Percentiles rank a stretch among this genome's conserved stretches.
Conservation (phyloP, 2,113 vertebrate species). For the human region DNA sequence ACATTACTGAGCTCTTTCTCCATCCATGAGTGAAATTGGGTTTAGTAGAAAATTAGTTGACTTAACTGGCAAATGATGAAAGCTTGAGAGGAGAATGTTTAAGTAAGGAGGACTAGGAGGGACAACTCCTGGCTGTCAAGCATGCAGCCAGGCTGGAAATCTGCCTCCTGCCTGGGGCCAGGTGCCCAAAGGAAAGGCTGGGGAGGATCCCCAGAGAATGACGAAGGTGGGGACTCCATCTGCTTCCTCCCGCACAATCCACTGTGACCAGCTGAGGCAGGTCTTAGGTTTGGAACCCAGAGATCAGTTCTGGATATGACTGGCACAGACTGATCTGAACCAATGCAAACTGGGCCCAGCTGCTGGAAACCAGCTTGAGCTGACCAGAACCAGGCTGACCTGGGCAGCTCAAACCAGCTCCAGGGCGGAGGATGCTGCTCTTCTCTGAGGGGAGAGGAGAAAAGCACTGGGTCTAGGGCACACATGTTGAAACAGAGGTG, state of each 20-base stretch:
- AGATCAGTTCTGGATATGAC: neutral
- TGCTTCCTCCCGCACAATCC: neutral
- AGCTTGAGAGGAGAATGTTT: constrained; percentile 77
- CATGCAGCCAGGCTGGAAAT: neutral
- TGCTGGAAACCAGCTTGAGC: neutral
- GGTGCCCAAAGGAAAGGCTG: neutral
- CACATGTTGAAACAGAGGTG: neutral
- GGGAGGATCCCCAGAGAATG: neutral
- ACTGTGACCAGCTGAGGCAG: neutral
- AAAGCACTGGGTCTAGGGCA: neutral
- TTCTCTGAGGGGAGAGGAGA: neutral
- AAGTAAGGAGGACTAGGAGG: constrained; percentile 53
- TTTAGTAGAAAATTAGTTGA: constrained; percentile 87
- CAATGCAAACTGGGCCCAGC: neutral
- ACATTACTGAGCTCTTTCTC: constrained; percentile 81
- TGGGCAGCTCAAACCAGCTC: neutral
- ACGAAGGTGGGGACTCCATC: accelerated
- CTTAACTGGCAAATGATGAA: constrained; percentile 85
- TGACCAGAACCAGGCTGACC: neutral
- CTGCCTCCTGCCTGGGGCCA: neutral
- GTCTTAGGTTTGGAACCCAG: neutral
- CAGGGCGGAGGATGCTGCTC: accelerated
- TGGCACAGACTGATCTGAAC: neutral
- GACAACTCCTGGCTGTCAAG: neutral
- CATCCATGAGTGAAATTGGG: constrained; percentile 87